Evolutionary conservation across 2,888 invertebrate species (phyloP).

Genomic region (Hermodice carunculata): DNA sequence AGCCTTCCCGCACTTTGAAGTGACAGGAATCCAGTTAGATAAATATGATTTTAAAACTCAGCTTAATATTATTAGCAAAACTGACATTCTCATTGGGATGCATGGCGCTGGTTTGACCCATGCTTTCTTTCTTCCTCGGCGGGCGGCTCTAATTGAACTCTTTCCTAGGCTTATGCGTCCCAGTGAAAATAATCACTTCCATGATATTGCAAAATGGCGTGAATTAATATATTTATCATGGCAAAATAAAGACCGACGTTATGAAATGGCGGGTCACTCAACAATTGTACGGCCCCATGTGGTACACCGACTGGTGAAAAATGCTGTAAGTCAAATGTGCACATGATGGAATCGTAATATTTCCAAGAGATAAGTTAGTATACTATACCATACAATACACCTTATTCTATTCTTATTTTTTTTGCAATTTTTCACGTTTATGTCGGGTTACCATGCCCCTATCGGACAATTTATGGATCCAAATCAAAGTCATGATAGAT

Average conservation of each 20-base stretch:
- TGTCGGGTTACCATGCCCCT: no score
- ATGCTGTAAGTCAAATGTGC: slow-evolving; percentile 1
- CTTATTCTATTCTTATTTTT: no score
- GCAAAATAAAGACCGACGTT: slow-evolving; percentile 52
- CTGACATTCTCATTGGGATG: slow-evolving; percentile 63
- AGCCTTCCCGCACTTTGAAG: slow-evolving; percentile 36
- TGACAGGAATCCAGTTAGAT: slow-evolving; percentile 52
- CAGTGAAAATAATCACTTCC: slow-evolving; percentile 38
- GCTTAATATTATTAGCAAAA: slow-evolving; percentile 46
- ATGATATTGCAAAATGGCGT: slow-evolving; percentile 53
- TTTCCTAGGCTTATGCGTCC: slow-evolving; percentile 46
- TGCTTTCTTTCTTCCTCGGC: slow-evolving; percentile 54
- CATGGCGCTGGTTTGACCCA: slow-evolving; percentile 63
- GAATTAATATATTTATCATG: slow-evolving; percentile 52
- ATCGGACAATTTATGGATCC: no score
- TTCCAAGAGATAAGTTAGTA: no score
- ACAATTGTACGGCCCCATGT: slow-evolving; percentile 51
- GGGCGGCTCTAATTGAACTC: slow-evolving; percentile 56
- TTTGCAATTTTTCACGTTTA: no score
- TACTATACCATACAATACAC: no score
- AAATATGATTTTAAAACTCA: slow-evolving; percentile 50
- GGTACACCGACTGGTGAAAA: slow-evolving; percentile 17
- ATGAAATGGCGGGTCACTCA: slow-evolving; percentile 44
- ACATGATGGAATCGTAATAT: no score
- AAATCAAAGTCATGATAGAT: no score